phyloP scores from a whole-genome alignment of 1,140 invertebrate genomes.

The Drosophila pseudoananassae region DNA sequence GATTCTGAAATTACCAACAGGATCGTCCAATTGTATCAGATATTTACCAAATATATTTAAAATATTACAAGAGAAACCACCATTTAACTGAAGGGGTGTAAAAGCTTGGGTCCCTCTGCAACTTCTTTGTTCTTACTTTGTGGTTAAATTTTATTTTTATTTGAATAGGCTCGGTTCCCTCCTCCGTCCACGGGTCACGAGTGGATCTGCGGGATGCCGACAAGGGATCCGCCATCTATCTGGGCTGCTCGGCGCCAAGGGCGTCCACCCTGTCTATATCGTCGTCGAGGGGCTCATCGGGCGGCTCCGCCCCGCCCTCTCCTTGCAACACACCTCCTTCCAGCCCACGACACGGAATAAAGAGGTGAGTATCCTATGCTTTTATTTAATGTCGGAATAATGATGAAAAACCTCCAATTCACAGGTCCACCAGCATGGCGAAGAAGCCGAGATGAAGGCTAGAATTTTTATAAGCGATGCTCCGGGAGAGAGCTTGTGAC shows the following conservation, averaged over 20 bases:
- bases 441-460: conserved; percentile 76
- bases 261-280: conserved; percentile 65
- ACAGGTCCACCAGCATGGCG: conserved; percentile 71
- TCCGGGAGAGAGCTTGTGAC: background rate
- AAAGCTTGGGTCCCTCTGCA: too few relatives aligned
- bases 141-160: too few relatives aligned
- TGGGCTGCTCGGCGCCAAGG: conserved; percentile 77
- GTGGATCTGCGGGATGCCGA: conserved; percentile 87
- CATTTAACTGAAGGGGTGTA: too few relatives aligned
- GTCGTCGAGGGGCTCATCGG: conserved; percentile 77
- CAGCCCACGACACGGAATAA: conserved; percentile 85
- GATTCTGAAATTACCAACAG: too few relatives aligned
- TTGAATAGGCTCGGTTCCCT: conserved; percentile 85
- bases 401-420: background rate
- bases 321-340: conserved; percentile 86
- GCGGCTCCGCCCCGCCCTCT: conserved; percentile 85
- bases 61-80: too few relatives aligned
- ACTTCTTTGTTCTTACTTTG: too few relatives aligned
- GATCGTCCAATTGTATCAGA: too few relatives aligned
- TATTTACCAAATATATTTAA: too few relatives aligned
- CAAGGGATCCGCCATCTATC: conserved; percentile 85
- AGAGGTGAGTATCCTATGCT: conserved; percentile 42
- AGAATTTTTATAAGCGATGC: background rate
- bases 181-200: conserved; percentile 88
- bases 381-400: background rate